Percentiles rank a stretch among this genome's conserved stretches.
Evolutionary conservation across 2,888 invertebrate species (phyloP).

Genomic region (Achlya flavicornis): DNA sequence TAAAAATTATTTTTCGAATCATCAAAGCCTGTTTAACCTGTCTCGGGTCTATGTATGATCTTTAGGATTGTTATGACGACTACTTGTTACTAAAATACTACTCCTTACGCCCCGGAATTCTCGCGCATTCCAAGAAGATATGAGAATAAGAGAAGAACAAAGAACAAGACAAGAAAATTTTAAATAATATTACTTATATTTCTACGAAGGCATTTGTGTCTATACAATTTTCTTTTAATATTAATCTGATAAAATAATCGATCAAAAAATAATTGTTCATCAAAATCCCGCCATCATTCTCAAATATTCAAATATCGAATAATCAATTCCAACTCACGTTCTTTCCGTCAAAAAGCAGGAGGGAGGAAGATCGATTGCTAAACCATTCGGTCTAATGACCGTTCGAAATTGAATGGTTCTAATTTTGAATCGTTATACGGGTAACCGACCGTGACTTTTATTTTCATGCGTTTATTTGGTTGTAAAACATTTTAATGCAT

Average conservation of each 20-base stretch:
- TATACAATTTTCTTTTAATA: too few species aligned
- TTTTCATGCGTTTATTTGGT: conserved; percentile 7
- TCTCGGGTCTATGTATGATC: too few species aligned
- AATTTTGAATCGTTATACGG: conserved; percentile 9
- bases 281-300: neutral
- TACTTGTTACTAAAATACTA: too few species aligned
- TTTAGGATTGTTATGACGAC: too few species aligned
- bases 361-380: conserved; percentile 15
- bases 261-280: neutral
- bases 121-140: too few species aligned
- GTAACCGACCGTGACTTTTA: conserved; percentile 10
- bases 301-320: conserved; percentile 9
- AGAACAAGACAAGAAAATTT: too few species aligned
- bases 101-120: too few species aligned
- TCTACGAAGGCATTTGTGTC: too few species aligned
- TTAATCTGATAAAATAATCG: neutral
- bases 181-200: too few species aligned
- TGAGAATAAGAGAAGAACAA: too few species aligned
- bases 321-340: conserved; percentile 8
- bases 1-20: too few species aligned
- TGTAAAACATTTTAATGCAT: conserved; percentile 10
- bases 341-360: conserved; percentile 11
- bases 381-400: conserved; percentile 13
- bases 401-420: conserved; percentile 12
- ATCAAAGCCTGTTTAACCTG: too few species aligned